Evolutionary conservation across 2,113 vertebrate genomes (phyloP).

Genomic region (Nyctibius bracteatus): DNA sequence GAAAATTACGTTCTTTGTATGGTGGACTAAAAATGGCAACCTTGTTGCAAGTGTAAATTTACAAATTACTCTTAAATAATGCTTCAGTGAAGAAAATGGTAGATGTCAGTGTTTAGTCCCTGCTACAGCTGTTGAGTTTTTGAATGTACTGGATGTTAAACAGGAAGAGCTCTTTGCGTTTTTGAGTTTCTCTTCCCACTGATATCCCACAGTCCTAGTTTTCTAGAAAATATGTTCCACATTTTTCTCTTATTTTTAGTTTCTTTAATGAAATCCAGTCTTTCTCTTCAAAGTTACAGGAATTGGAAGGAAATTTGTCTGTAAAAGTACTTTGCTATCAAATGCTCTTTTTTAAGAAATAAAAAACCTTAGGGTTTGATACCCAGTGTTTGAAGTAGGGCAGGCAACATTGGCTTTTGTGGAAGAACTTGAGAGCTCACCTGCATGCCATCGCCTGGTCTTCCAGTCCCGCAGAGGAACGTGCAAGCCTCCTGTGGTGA

Average conservation of each 20-base stretch:
- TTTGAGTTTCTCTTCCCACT: background rate
- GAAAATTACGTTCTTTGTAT: conserved; percentile 20
- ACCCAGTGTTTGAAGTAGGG: background rate
- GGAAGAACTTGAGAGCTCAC: background rate
- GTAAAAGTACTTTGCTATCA: background rate
- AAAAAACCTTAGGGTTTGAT: background rate
- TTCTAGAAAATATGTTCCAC: background rate
- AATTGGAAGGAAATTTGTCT: background rate
- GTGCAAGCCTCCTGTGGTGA: rapidly evolving
- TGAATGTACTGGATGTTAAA: background rate
- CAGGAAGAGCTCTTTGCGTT: background rate
- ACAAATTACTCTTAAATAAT: background rate
- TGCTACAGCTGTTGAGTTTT: background rate
- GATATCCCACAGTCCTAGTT: background rate
- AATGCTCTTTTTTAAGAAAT: background rate
- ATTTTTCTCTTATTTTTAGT: conserved; percentile 20
- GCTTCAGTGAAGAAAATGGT: background rate
- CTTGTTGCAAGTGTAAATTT: conserved; percentile 20
- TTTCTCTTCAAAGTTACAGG: background rate
- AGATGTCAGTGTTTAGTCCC: background rate
- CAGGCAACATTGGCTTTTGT: background rate
- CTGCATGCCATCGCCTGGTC: background rate
- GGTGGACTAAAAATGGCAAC: background rate
- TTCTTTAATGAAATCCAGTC: conserved; percentile 11
- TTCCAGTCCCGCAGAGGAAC: background rate